phyloP scores from a whole-genome alignment of 2,888 invertebrate genomes.

The Trachelus stipa region DNA sequence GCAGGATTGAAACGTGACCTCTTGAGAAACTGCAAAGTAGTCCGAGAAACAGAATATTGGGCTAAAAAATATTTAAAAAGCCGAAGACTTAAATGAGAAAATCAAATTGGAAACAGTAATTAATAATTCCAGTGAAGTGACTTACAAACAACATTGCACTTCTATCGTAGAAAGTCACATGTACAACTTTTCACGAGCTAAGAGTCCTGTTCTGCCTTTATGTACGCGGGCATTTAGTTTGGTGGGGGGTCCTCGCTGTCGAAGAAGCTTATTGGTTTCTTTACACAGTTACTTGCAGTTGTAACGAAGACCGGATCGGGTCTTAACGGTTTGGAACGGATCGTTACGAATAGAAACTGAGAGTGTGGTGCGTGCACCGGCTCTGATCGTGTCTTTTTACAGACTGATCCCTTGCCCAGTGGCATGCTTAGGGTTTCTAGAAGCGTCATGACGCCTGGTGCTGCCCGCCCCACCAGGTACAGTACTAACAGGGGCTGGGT shows the following conservation, averaged over 20 bases:
- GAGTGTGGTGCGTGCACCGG: not conserved
- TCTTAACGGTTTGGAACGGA: constrained; percentile 1
- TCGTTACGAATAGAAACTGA: constrained; percentile 1
- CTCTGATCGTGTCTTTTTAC: constrained; percentile 21
- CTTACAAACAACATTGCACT: constrained; percentile 16
- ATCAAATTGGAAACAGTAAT: not conserved
- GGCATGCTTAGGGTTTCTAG: constrained; percentile 21
- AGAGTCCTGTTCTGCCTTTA: not conserved
- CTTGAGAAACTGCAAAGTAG: constrained; percentile 9
- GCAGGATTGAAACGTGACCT: constrained; percentile 11
- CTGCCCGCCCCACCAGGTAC: not conserved
- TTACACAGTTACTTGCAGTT: not conserved
- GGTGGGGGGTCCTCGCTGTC: not conserved
- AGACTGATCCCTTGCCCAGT: constrained; percentile 16
- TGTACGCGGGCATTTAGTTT: not conserved
- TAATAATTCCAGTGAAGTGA: not conserved
- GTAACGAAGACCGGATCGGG: not conserved
- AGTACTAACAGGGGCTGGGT: not conserved
- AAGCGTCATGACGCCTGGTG: constrained; percentile 17
- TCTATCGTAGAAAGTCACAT: constrained; percentile 5
- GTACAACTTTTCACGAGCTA: not conserved
- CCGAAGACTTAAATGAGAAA: not conserved
- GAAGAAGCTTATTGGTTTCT: not conserved
- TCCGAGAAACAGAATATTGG: constrained; percentile 1
- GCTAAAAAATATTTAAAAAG: not conserved